Conservation (phyloP, 2,797 vertebrate genomes). For the Phoeniculus purpureus region DNA sequence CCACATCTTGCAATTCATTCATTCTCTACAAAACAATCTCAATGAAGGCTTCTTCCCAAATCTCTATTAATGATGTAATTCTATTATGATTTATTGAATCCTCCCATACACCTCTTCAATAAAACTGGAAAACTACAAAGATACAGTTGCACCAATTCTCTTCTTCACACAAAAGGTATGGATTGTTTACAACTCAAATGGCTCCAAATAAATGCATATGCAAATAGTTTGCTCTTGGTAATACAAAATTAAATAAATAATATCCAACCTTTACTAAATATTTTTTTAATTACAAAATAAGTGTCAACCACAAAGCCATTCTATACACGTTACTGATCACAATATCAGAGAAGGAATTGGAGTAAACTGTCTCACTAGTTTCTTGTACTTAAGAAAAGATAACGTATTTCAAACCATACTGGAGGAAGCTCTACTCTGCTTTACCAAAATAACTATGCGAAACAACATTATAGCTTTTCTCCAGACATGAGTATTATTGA, state of each 20-base stretch:
- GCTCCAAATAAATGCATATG: not conserved
- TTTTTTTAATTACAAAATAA: not conserved
- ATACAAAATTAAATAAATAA: not conserved
- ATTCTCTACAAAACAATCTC: conserved; percentile 40
- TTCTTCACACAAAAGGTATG: not conserved
- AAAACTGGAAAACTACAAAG: not conserved
- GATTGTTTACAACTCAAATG: not conserved
- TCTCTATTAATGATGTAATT: conserved; percentile 37
- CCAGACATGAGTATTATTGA: not conserved
- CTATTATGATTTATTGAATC: not conserved
- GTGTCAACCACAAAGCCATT: not conserved
- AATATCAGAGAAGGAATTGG: not conserved
- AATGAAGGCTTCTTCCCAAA: conserved; percentile 20
- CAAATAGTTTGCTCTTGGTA: not conserved
- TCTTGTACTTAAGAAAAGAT: not conserved
- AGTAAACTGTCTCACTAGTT: not conserved
- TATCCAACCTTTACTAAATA: not conserved
- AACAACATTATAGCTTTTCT: not conserved
- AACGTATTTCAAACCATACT: not conserved
- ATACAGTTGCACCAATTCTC: not conserved
- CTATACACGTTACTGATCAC: not conserved
- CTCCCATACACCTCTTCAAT: not conserved
- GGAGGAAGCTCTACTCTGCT: not conserved
- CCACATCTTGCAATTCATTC: conserved; percentile 9
- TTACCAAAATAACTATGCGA: not conserved